phyloP scores from a whole-genome alignment of 2,888 invertebrate genomes.

The Danaus chrysippus region DNA sequence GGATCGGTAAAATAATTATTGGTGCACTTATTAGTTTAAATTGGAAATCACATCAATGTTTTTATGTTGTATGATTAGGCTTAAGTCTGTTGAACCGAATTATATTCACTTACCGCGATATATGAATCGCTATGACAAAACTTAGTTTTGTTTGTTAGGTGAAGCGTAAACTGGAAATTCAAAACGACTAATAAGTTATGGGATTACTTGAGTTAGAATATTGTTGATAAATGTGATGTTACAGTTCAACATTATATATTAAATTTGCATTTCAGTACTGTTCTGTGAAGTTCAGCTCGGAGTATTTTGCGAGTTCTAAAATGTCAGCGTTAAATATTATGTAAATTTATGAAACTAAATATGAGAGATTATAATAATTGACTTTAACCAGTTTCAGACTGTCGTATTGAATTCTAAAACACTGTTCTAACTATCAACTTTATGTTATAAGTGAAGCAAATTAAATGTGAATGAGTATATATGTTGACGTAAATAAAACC shows the following conservation, averaged over 20 bases:
- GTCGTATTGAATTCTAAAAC: no score
- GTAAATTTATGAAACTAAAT: no score
- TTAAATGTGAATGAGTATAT: not conserved
- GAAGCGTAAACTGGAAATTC: conserved; percentile 2
- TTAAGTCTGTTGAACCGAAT: not conserved
- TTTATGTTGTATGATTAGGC: not conserved
- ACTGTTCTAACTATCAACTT: not conserved
- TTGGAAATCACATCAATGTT: not conserved
- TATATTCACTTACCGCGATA: not conserved
- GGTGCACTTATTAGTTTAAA: not conserved
- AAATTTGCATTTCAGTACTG: not conserved
- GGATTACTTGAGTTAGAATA: conserved; percentile 1
- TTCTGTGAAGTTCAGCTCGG: not conserved
- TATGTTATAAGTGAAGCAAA: not conserved
- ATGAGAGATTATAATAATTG: no score
- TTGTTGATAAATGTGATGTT: conserved; percentile 3
- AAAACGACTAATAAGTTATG: conserved; percentile 6
- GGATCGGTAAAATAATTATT: not conserved
- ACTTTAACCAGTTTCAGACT: no score
- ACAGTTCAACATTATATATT: conserved; percentile 1
- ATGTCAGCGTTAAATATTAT: no score
- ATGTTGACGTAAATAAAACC: not conserved
- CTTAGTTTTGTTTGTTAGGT: conserved; percentile 4
- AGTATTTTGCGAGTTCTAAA: not conserved
- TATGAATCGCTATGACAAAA: not conserved